A percentile compares a stretch with the other conserved stretches of the same genome.
Evolutionary conservation across 2,797 vertebrate species (phyloP).

Genomic region (Pangasius larnaudii): DNA sequence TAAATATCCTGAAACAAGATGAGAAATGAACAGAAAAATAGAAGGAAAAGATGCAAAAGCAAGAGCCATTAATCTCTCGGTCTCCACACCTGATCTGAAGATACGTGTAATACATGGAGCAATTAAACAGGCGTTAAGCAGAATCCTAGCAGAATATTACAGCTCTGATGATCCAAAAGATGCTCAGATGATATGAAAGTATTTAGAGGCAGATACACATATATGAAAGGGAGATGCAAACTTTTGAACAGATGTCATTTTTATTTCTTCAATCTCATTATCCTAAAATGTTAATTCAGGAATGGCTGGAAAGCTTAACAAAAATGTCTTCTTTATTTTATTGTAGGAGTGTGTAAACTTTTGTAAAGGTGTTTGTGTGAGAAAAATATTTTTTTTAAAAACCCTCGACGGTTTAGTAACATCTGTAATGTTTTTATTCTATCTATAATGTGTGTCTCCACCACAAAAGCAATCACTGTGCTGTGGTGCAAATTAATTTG

Average conservation of each 20-base stretch:
- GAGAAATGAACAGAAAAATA: background rate
- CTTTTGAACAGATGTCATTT: background rate
- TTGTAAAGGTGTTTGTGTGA: background rate
- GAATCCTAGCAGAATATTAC: background rate
- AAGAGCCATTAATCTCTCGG: background rate
- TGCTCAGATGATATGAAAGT: background rate
- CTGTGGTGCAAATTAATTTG: constrained; percentile 75
- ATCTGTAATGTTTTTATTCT: background rate
- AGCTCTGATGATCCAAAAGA: background rate
- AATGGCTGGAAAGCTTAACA: background rate
- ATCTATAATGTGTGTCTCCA: background rate
- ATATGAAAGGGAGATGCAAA: background rate
- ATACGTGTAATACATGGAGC: background rate
- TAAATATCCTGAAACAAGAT: background rate
- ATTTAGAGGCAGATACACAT: background rate
- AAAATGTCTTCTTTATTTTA: background rate
- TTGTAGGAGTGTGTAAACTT: background rate
- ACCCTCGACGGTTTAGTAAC: background rate
- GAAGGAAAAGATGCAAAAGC: background rate
- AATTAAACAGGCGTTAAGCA: background rate
- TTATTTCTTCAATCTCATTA: background rate
- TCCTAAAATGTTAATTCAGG: background rate
- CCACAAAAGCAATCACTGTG: constrained; percentile 53
- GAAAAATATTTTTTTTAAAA: no score
- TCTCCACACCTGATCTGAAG: background rate